Conservation (phyloP, 1,140 invertebrate species). For the Drosophila sproati region DNA sequence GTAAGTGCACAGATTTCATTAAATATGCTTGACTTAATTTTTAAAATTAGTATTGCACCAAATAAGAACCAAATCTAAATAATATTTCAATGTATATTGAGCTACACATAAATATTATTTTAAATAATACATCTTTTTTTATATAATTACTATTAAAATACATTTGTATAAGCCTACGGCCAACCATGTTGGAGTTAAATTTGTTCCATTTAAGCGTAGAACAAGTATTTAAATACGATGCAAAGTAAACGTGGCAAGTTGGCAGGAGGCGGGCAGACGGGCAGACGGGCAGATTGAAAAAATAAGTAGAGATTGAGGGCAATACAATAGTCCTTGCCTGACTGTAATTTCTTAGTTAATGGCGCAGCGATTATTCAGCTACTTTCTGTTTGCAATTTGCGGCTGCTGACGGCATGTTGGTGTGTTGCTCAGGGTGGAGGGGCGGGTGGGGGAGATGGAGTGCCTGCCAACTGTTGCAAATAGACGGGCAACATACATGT, state of each 20-base stretch:
- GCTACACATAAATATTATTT: too few species aligned
- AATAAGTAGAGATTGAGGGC: background rate
- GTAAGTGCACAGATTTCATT: too few species aligned
- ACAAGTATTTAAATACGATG: too few species aligned
- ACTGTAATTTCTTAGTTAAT: constrained; percentile 52
- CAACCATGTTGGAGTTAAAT: too few species aligned
- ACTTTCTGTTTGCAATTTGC: constrained; percentile 51
- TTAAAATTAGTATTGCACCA: too few species aligned
- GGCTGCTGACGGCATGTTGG: constrained; percentile 9
- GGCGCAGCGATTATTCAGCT: constrained; percentile 48
- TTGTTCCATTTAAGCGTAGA: too few species aligned
- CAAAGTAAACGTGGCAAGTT: background rate
- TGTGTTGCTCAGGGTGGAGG: background rate
- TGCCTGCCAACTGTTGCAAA: constrained; percentile 42
- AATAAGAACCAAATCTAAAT: too few species aligned
- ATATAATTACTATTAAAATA: too few species aligned
- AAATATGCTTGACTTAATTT: too few species aligned
- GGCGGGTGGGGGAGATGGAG: background rate
- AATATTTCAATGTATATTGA: too few species aligned
- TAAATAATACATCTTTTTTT: background rate
- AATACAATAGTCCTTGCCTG: constrained; percentile 35
- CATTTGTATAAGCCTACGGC: too few species aligned
- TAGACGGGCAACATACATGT: constrained; percentile 30
- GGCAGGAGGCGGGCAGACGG: background rate
- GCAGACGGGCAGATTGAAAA: background rate